Evolutionary conservation across 2,797 vertebrate genomes (phyloP), one percentile per base, ranked within the genome.

Genomic region (Coccyzus lansbergi): DNA sequence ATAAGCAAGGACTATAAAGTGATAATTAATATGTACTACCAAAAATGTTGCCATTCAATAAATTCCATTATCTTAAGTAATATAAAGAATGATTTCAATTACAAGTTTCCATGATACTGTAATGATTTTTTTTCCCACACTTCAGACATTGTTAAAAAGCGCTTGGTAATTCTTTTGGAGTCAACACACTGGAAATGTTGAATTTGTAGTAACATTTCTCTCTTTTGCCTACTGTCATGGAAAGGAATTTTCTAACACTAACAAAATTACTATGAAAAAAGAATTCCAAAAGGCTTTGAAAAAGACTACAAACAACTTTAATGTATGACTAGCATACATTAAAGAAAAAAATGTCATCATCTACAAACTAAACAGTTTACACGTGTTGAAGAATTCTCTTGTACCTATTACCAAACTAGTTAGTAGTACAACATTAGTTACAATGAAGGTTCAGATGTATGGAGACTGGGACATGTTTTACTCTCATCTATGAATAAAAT

Each of bases 11-110:
- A 86, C 91, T 94, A 36, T 60, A 17, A 71, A 78, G 76, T 95
- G 87, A 92, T 96, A 96, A 97, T 97, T 96, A 96, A 84, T 86
- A 95, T 51, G 72, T 74, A 93, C 94, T 95, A 70, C 78, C 92
- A 96, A 95, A 92, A 96, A 93, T 91, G 84, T 90, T 85, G 80
- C 64, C 51, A 85, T 75, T 79, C 14, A 18, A 59, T 83, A 86
- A 92, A 58, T 89, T 96, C 78, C 78, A 74, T 95, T 95, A 97
- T 91, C 70, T 70, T 55, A 62, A 62, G 83, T 71, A 88, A 49
- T 88, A 91, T 56, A 91, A 88, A 94, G 94, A 95, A 95, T 93
- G 31, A 88, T 88, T 94, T 95, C 86, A 62, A 56, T 95, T 78
- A 95, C 81, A 76, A 87, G 76, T 85, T 92, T 65, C 72, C 70